A percentile compares a stretch with the other conserved stretches of the same genome.
These are phyloP conservation scores for Mesorhabditis sp. DNA, from an alignment of 2,888 invertebrate species.

Conservation along the genomic window DNA sequence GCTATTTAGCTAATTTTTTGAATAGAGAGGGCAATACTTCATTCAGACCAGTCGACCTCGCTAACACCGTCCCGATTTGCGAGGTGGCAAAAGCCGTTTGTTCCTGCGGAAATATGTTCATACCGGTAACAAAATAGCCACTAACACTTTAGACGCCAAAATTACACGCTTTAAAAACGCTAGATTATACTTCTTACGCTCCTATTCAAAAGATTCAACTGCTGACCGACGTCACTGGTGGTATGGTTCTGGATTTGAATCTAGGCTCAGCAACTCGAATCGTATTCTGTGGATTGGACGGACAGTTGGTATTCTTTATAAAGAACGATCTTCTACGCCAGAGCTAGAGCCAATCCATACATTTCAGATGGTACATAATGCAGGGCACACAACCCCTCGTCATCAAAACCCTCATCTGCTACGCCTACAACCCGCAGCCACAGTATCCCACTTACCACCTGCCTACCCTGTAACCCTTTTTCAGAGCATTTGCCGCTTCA, in stretches of 20 bases:
- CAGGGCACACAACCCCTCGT: not conserved
- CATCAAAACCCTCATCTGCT: conserved; percentile 4
- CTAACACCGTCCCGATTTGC: conserved; percentile 4
- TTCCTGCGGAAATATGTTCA: conserved; percentile 4
- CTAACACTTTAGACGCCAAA: too few species aligned
- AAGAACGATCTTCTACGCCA: too few species aligned
- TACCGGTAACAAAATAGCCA: not conserved
- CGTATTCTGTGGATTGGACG: conserved; percentile 6
- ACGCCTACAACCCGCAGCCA: not conserved
- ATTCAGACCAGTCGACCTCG: conserved; percentile 3
- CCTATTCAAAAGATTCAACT: not conserved
- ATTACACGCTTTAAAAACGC: too few species aligned
- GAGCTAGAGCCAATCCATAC: not conserved
- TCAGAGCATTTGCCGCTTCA: too few species aligned
- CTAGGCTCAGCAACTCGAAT: not conserved
- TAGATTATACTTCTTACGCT: not conserved
- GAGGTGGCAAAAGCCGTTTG: conserved; percentile 2
- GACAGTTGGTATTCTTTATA: not conserved
- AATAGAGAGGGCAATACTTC: not conserved
- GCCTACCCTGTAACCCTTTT: not conserved
- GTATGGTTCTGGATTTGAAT: conserved; percentile 4
- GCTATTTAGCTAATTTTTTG: not conserved
- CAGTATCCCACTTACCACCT: not conserved
- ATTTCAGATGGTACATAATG: conserved; percentile 4
- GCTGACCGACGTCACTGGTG: not conserved